These are phyloP conservation scores for Uloborus plumipes DNA, from an alignment of 2,888 invertebrate genomes.

Conservation along the genomic window DNA sequence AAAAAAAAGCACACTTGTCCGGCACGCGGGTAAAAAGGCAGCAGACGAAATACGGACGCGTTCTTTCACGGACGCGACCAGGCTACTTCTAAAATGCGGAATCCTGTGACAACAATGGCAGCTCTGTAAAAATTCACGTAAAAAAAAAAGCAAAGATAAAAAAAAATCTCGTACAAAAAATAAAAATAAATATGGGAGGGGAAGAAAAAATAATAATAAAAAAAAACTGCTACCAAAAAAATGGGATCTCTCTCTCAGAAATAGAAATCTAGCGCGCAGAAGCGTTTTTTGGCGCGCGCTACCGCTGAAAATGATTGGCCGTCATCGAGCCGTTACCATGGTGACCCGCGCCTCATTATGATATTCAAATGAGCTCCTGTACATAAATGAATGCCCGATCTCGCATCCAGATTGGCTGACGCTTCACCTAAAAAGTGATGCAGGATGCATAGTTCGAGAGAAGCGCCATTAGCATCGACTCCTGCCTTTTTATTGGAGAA, in stretches of 20 bases:
- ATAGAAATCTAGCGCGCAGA: slow-evolving; percentile 49
- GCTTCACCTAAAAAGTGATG: slow-evolving; percentile 40
- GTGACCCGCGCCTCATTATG: slow-evolving; percentile 56
- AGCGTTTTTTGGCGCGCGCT: slow-evolving; percentile 52
- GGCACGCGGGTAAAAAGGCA: background rate
- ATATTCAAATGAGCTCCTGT: slow-evolving; percentile 61
- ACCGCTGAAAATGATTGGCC: slow-evolving; percentile 55
- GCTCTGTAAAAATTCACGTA: slow-evolving; percentile 46
- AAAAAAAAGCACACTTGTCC: slow-evolving; percentile 13
- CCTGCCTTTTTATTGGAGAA: slow-evolving; percentile 61
- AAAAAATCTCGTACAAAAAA: slow-evolving; percentile 24
- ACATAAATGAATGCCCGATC: slow-evolving; percentile 59
- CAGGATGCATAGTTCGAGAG: slow-evolving; percentile 25
- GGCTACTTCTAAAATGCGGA: slow-evolving; percentile 19
- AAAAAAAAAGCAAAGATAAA: slow-evolving; percentile 7
- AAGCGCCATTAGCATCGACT: slow-evolving; percentile 54
- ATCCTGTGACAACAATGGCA: slow-evolving; percentile 31
- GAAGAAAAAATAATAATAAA: slow-evolving; percentile 22
- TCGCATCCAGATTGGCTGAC: slow-evolving; percentile 55
- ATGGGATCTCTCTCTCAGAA: slow-evolving; percentile 12
- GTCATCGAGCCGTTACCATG: slow-evolving; percentile 53
- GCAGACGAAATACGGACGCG: slow-evolving; percentile 3
- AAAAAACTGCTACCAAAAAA: slow-evolving; percentile 2
- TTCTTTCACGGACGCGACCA: slow-evolving; percentile 22
- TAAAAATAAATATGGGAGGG: slow-evolving; percentile 12